phyloP scores from a whole-genome alignment of 2,797 vertebrate species.

The Meda fulgida region DNA sequence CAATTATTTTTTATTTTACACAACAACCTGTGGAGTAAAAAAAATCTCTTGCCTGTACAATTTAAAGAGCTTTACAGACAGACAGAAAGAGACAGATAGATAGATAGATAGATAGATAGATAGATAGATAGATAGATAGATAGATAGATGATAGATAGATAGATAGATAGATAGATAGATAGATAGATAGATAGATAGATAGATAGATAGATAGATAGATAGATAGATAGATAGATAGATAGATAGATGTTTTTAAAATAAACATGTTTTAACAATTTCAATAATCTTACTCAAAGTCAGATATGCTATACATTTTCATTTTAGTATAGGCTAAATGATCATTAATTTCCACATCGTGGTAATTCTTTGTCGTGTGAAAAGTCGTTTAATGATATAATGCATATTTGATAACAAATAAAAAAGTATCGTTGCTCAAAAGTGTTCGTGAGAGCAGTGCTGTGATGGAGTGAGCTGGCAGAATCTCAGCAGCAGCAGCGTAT shows the following conservation, averaged over 20 bases:
- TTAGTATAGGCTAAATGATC: background rate
- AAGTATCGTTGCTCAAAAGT: background rate
- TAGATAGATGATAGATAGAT: too few species aligned
- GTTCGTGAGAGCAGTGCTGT: background rate
- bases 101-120: too few species aligned
- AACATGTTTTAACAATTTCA: background rate
- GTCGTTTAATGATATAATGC: background rate
- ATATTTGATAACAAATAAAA: background rate
- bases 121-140: too few species aligned
- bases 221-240: too few species aligned
- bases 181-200: too few species aligned
- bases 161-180: too few species aligned
- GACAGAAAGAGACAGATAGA: too few species aligned
- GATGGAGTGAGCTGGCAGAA: background rate
- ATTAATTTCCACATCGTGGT: background rate
- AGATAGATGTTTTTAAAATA: too few species aligned
- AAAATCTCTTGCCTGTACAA: background rate
- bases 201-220: too few species aligned
- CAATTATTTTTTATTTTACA: background rate
- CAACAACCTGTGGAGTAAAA: background rate
- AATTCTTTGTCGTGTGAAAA: background rate
- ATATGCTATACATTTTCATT: background rate
- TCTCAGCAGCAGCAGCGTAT: conserved; percentile 41
- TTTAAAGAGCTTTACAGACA: background rate
- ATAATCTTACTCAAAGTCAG: background rate